These are phyloP conservation scores for Champsocephalus gunnari DNA, from an alignment of 2,797 vertebrate genomes.

Conservation along the genomic window DNA sequence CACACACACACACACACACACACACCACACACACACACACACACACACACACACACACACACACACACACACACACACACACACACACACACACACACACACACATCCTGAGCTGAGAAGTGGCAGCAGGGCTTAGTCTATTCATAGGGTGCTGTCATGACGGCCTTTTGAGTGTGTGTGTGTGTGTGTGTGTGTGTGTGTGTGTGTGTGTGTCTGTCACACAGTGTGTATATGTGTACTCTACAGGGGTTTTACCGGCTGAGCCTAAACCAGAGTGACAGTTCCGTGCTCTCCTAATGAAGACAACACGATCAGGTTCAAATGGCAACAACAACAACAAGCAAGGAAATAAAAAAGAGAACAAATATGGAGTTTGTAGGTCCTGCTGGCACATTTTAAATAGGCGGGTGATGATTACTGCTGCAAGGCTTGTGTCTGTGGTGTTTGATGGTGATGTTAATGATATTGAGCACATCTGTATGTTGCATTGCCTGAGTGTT, in stretches of 20 bases:
- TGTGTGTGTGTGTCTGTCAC: constrained; percentile 12
- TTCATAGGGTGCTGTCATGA: constrained; percentile 52
- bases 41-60: constrained; percentile 6
- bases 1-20: constrained; percentile 1
- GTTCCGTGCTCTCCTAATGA: constrained; percentile 64
- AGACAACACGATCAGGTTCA: constrained; percentile 68
- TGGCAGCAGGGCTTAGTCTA: constrained; percentile 44
- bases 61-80: constrained; percentile 1
- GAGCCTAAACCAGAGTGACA: constrained; percentile 73
- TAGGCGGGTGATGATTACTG: constrained; percentile 46
- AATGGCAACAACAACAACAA: constrained; percentile 69
- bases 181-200: constrained; percentile 18
- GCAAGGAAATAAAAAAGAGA: constrained; percentile 47
- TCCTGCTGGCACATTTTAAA: constrained; percentile 54
- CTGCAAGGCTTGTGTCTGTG: constrained; percentile 29
- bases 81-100: constrained; percentile 3
- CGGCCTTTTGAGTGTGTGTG: constrained; percentile 21
- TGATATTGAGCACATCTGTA: constrained; percentile 59
- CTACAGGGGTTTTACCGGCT: constrained; percentile 44
- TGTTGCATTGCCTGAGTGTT: constrained; percentile 38
- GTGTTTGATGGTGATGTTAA: constrained; percentile 65
- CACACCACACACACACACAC: background rate
- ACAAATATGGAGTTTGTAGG: constrained; percentile 58
- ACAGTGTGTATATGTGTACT: constrained; percentile 13
- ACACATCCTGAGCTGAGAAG: constrained; percentile 21